Evolutionary conservation across 2,113 vertebrate genomes (phyloP).

Genomic region (Scomber scombrus): DNA sequence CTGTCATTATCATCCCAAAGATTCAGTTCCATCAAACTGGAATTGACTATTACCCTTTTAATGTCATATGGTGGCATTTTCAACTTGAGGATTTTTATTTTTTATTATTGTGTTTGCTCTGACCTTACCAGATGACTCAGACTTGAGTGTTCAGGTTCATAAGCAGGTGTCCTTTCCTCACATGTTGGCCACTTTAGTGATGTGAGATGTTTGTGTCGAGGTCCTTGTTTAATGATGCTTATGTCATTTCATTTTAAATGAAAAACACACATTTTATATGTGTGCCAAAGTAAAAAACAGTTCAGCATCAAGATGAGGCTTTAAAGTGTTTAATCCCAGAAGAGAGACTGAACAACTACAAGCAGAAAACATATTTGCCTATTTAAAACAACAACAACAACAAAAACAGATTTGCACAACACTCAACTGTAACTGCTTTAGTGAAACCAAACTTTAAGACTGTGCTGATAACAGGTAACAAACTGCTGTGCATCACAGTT

Average conservation of each 20-base stretch:
- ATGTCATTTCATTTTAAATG: constrained; percentile 27
- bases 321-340: constrained; percentile 34
- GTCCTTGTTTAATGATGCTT: constrained; percentile 34
- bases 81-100: not conserved
- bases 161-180: not conserved
- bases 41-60: constrained; percentile 38
- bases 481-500: constrained; percentile 6
- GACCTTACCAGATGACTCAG: constrained; percentile 12
- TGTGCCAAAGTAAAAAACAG: constrained; percentile 19
- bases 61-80: constrained; percentile 38
- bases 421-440: constrained; percentile 5
- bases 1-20: not conserved
- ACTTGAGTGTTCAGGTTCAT: not conserved
- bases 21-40: not conserved
- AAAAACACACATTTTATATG: constrained; percentile 18
- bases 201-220: constrained; percentile 9
- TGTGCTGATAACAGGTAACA: constrained; percentile 9
- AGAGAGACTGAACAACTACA: constrained; percentile 19
- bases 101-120: constrained; percentile 35
- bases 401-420: not conserved
- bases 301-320: constrained; percentile 22
- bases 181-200: not conserved
- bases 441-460: constrained; percentile 9
- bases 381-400: not conserved
- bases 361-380: constrained; percentile 1